Base-by-base conservation (phyloP, 2,797 vertebrate genomes). In the Dryobates pubescens region DNA sequence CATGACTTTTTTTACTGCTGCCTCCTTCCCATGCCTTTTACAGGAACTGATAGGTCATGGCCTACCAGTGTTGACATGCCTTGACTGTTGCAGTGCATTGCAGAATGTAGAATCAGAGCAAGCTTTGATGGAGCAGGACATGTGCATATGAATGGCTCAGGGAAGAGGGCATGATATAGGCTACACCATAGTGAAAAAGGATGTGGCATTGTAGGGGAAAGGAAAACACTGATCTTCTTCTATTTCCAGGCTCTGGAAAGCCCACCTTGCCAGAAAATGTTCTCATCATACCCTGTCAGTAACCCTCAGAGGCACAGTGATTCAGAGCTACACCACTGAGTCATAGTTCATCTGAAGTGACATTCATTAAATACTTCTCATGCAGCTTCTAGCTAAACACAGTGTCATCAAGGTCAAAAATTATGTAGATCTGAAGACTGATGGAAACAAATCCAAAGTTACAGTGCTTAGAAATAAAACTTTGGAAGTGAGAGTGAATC, bases 311-410 rank as follows among this genome's bases (percentile, higher is more conserved):
- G 54, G 51, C 45, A 62, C 27, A 18, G 62, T 89, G 82, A 92
- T 86, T 94, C 86, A 92, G 68, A 94, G 47, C 38, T 43, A 47
- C 5, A 19, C 17, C 41, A 72, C 82, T 85, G 70, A 93, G 59
- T 87, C 70, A 82, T 3, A 59, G 84, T 59, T 81, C 84, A 83
- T 13, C 32, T 34, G 43, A 79, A 94, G 8, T 83, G 47, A 62
- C 34, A 58, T 82, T 20, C 29, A 24, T 64, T 49, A 87, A 58
- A 58, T 85, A 47, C 22, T 90, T 82, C 47, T 69, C 18, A 22
- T 65, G 51, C 29, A 38, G 26, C 76, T 77, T 81, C 62, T 69
- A 51, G 41, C 19, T 68, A 43, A 79, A 65, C 22, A 79, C 22
- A 32, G 13, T 69, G 36, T 4, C 54, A 80, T 26, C 17, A 13